Base-by-base conservation (phyloP, 1,140 invertebrate genomes). In the Zaprionus gabonicus region DNA sequence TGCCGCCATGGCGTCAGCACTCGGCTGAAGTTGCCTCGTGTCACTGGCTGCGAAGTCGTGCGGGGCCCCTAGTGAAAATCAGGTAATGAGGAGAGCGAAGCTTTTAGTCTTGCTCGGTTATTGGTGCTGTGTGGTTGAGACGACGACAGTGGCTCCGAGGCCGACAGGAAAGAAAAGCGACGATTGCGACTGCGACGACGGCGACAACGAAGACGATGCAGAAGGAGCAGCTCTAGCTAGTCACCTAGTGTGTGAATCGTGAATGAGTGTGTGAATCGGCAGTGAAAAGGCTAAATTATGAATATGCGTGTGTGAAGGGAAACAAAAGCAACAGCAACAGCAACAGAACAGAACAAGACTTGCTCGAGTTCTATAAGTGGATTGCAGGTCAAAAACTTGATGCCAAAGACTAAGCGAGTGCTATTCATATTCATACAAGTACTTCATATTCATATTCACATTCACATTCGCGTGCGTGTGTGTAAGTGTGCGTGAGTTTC, bases 51-150 rank as follows among this genome's bases (percentile, higher is more conserved):
- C 27, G 53, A 1, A 12, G 49, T 58, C 36, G 68, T 44, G 53
- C 60, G 15, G 49, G 76, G 36, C 70, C 65, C 75, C n/a, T 17
- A 88, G 82, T 91, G 84, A 85, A 90, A 85, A 90, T 65, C 85
- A 90, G 85, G 85, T 90, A 90, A 85, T 90, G 84, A 91, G 85
- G 68, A 85, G 85, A 90, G 85, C 82, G 71, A 90, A 90, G 86
- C 85, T 90, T 90, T 90, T 90, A 91, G 85, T 91, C 85, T 90
- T 91, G 79, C 70, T 90, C 85, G 82, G 85, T 90, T 90, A 84
- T 90, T 85, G 85, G 85, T 91, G 86, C 86, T 90, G 85, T 90
- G 85, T 91, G 85, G 85, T 90, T 90, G 85, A 79, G 74, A 82
- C 75, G 73, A 76, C 82, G 79, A 84, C 70, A 66, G 55, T 31